Evolutionary conservation across 2,888 invertebrate species (phyloP).

Genomic region (Hirtodrosophila alboralis): DNA sequence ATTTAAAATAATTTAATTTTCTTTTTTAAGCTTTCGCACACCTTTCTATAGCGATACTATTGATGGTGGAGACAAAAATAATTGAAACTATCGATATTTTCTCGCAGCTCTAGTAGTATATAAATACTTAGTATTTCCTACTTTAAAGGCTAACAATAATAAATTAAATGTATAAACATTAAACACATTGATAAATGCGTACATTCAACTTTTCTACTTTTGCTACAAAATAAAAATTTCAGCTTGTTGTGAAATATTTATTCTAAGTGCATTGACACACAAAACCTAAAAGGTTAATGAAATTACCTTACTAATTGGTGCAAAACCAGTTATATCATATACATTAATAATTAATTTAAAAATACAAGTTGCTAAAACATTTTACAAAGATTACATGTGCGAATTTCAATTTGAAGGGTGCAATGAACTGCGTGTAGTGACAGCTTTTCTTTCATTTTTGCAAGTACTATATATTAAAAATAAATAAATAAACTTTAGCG

Average conservation of each 20-base stretch:
- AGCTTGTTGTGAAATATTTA: constrained; percentile 46
- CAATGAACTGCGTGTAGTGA: constrained; percentile 47
- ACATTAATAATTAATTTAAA: constrained; percentile 18
- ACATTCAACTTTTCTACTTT: constrained; percentile 18
- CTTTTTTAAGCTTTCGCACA: too few species aligned
- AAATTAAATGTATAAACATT: neutral
- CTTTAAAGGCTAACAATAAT: constrained; percentile 2
- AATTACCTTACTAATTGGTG: constrained; percentile 35
- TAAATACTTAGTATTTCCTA: neutral
- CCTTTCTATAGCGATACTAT: too few species aligned
- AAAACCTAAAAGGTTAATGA: constrained; percentile 51
- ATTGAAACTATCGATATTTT: too few species aligned
- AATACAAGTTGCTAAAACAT: constrained; percentile 36
- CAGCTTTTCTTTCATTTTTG: constrained; percentile 19
- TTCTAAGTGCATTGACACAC: constrained; percentile 42
- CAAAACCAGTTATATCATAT: constrained; percentile 54
- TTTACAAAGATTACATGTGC: constrained; percentile 14
- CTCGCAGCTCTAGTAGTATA: too few species aligned
- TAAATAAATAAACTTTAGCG: constrained; percentile 26
- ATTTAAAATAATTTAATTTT: too few species aligned
- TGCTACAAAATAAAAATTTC: constrained; percentile 23
- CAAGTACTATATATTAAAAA: constrained; percentile 19
- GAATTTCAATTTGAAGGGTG: constrained; percentile 26
- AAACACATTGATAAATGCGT: constrained; percentile 3
- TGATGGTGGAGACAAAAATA: too few species aligned